These are phyloP conservation scores for Caenorhabditis briggsae DNA, from an alignment of 1,140 invertebrate genomes.

Conservation along the genomic window DNA sequence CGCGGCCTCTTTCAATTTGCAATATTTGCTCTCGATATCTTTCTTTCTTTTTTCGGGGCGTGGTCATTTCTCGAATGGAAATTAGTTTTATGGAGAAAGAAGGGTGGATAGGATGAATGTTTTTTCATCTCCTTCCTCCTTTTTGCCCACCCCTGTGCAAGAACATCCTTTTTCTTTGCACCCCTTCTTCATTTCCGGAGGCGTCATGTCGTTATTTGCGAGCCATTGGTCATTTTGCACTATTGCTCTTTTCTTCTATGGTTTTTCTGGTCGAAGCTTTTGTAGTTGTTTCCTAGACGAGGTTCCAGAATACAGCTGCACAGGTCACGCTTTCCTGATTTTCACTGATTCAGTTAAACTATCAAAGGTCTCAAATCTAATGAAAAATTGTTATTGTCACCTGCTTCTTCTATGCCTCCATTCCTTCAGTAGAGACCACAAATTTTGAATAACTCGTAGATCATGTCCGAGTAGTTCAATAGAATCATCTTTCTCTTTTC, in stretches of 20 bases:
- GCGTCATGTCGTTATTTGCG: slow-evolving; percentile 1
- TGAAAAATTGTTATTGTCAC: slow-evolving; percentile 8
- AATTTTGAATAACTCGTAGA: slow-evolving; percentile 33
- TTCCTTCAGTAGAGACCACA: not conserved
- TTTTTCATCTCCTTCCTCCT: not conserved
- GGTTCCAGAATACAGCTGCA: too few species aligned
- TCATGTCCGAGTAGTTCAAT: slow-evolving; percentile 2
- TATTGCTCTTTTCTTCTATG: not conserved
- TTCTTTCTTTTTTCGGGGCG: not conserved
- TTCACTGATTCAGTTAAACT: not conserved
- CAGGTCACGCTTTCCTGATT: too few species aligned
- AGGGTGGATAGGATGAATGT: slow-evolving; percentile 21
- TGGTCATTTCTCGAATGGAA: slow-evolving; percentile 24
- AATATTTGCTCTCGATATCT: slow-evolving; percentile 36
- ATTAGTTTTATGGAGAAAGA: slow-evolving; percentile 50
- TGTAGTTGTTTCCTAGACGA: too few species aligned
- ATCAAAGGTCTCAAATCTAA: not conserved
- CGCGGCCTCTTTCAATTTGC: slow-evolving; percentile 46
- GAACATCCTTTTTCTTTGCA: slow-evolving; percentile 25
- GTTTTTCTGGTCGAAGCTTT: not conserved
- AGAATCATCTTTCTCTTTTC: slow-evolving; percentile 7
- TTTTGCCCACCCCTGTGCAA: not conserved
- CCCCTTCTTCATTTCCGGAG: slow-evolving; percentile 34
- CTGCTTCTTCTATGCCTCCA: not conserved
- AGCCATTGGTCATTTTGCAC: slow-evolving; percentile 13